Evolutionary conservation across 1,140 invertebrate species (phyloP).

Genomic region (Camponotus pennsylvanicus): DNA sequence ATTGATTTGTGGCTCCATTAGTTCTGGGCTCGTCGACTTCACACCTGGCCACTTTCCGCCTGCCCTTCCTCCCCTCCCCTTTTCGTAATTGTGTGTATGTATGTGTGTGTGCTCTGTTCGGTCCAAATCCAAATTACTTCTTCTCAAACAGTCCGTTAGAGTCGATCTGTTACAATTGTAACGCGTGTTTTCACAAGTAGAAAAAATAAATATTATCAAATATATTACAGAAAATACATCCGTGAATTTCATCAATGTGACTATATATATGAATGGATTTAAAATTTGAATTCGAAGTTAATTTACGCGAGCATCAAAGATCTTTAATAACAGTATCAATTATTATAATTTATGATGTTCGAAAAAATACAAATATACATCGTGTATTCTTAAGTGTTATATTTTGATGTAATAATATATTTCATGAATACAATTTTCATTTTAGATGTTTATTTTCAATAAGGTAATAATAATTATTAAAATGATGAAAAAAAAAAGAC

Average conservation of each 20-base stretch:
- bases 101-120: constrained; percentile 65
- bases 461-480: background rate
- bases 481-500: background rate
- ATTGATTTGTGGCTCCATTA: constrained; percentile 86
- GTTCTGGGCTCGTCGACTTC: constrained; percentile 82
- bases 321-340: background rate
- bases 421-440: background rate
- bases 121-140: constrained; percentile 82
- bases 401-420: too few species aligned
- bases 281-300: background rate
- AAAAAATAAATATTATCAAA: constrained; percentile 15
- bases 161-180: background rate
- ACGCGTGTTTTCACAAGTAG: constrained; percentile 1
- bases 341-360: background rate
- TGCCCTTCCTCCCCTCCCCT: background rate
- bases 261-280: background rate
- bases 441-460: background rate
- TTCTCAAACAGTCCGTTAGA: constrained; percentile 58
- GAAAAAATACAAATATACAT: background rate
- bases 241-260: background rate
- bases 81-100: background rate
- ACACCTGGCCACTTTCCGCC: constrained; percentile 80
- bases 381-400: background rate
- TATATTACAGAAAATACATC: background rate
- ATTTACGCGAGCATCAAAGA: background rate